phyloP scores from a whole-genome alignment of 2,113 vertebrate genomes.

The Vidua macroura region DNA sequence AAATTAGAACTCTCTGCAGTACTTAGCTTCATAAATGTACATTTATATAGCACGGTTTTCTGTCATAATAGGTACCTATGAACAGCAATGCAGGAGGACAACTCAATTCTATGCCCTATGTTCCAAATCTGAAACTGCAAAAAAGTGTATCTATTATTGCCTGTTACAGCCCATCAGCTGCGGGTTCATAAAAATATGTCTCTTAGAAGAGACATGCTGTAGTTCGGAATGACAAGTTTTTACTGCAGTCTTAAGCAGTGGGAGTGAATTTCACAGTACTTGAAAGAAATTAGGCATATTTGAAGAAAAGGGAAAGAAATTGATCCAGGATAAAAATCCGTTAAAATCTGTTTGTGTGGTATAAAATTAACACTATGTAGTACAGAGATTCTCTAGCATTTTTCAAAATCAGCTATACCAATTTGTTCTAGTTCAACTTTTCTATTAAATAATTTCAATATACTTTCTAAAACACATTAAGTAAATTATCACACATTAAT shows the following conservation, averaged over 20 bases:
- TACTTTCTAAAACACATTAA: background rate
- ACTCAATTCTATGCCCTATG: background rate
- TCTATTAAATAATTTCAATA: background rate
- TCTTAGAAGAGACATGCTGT: background rate
- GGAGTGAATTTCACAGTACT: background rate
- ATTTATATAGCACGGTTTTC: background rate
- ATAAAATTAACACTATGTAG: background rate
- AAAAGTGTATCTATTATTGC: background rate
- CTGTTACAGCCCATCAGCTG: background rate
- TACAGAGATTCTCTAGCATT: background rate
- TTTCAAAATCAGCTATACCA: background rate
- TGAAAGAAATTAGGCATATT: background rate
- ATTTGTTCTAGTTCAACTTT: background rate
- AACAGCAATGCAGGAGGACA: background rate
- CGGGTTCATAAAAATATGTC: background rate
- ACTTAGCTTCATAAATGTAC: background rate
- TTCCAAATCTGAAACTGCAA: background rate
- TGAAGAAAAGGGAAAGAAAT: background rate
- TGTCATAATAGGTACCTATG: background rate
- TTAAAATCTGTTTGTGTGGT: background rate
- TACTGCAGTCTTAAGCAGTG: background rate
- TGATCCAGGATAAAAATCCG: background rate
- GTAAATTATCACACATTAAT: background rate
- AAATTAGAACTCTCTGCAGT: background rate
- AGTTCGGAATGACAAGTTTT: background rate